A percentile compares a stretch with the other conserved stretches of the same genome.
Evolutionary conservation across 1,140 invertebrate genomes (phyloP).

Genomic region (Psix sp.): DNA sequence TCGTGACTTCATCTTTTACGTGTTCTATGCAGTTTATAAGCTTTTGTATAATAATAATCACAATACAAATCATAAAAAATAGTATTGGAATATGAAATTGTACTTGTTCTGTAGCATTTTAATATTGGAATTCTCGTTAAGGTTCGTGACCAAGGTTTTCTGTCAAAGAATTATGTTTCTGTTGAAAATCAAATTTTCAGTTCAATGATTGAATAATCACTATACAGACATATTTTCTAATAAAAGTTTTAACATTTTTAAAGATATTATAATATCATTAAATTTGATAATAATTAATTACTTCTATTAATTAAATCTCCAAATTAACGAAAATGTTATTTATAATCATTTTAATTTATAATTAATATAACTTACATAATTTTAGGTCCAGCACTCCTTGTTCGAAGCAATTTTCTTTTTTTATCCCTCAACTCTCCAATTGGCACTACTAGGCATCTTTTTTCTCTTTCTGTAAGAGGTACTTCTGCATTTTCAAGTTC

Average conservation of each 20-base stretch:
- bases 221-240: no score
- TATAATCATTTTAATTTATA: background rate
- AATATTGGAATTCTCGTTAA: conserved; percentile 5
- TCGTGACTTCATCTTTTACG: conserved; percentile 7
- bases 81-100: conserved; percentile 12
- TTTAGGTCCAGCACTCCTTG: conserved; percentile 61
- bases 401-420: conserved; percentile 69
- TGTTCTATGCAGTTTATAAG: background rate
- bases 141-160: conserved; percentile 20
- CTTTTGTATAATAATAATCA: no score
- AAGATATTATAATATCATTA: no score
- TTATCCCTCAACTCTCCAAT: conserved; percentile 71
- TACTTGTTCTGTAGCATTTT: background rate
- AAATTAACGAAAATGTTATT: no score
- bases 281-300: no score
- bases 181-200: conserved; percentile 15
- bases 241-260: no score
- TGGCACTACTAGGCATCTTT: conserved; percentile 72
- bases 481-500: conserved; percentile 55
- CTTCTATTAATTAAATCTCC: no score
- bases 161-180: conserved; percentile 14
- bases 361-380: conserved; percentile 27
- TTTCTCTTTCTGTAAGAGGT: conserved; percentile 72
- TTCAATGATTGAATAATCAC: conserved; percentile 6
- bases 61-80: conserved; percentile 9